These are phyloP conservation scores for Calyptomena viridis DNA, from an alignment of 2,113 vertebrate species.

Conservation along the genomic window DNA sequence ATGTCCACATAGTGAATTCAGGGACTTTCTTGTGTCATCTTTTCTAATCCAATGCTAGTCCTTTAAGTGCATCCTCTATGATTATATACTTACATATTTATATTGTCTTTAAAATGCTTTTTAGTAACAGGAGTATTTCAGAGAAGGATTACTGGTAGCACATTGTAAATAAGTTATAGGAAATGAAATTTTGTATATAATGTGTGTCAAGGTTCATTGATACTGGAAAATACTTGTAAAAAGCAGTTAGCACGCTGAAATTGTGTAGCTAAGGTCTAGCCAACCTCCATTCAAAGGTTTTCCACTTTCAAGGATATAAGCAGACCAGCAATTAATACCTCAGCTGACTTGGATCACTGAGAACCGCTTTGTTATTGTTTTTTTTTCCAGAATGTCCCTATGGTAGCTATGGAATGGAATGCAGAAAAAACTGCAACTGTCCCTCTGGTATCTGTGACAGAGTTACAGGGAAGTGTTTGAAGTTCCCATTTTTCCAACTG, in stretches of 20 bases:
- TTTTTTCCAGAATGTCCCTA: constrained; percentile 86
- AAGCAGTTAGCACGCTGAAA: background rate
- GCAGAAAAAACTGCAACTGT: constrained; percentile 89
- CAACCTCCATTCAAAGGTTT: background rate
- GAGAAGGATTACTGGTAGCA: background rate
- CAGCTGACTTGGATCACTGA: background rate
- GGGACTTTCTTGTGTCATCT: background rate
- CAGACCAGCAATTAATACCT: background rate
- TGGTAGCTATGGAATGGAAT: constrained; percentile 91
- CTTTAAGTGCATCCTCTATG: background rate
- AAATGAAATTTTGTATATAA: background rate
- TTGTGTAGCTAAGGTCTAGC: background rate
- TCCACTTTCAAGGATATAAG: background rate
- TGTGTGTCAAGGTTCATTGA: background rate
- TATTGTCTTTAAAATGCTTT: background rate
- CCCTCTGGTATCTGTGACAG: constrained; percentile 91
- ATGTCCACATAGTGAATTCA: background rate
- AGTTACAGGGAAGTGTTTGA: constrained; percentile 89
- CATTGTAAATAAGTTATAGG: background rate
- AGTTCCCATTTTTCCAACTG: constrained; percentile 87
- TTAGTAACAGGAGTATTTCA: background rate
- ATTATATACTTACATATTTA: background rate
- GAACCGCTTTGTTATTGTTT: background rate
- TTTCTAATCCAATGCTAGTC: background rate
- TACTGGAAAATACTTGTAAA: background rate